Evolutionary conservation across 2,797 vertebrate genomes (phyloP).

Genomic region (Muraenolepis orangiensis): DNA sequence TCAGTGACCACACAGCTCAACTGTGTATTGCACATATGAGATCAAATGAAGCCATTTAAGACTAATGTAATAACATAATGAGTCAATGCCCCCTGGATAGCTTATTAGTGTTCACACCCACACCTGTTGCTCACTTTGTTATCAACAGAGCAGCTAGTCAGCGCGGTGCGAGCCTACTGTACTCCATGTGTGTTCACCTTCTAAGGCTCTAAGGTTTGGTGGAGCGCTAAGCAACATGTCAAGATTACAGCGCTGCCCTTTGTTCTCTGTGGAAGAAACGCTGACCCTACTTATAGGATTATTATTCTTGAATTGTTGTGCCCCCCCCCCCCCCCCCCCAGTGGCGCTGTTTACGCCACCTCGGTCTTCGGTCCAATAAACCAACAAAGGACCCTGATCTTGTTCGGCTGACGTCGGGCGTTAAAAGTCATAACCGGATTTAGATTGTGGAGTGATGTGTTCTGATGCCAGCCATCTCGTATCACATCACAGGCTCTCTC

Average conservation of each 20-base stretch:
- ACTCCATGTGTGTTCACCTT: conserved; percentile 42
- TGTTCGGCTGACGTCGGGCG: not conserved
- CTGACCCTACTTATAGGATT: conserved; percentile 58
- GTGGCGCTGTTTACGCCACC: conserved; percentile 26
- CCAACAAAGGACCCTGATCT: not conserved
- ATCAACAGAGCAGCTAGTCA: not conserved
- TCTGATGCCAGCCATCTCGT: not conserved
- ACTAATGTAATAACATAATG: not conserved
- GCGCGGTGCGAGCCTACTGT: conserved; percentile 52
- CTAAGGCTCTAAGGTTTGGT: conserved; percentile 64
- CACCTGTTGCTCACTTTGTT: not conserved
- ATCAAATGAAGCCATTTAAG: no score
- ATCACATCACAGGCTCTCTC: not conserved
- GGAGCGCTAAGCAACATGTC: conserved; percentile 55
- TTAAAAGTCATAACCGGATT: not conserved
- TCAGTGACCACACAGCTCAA: not conserved
- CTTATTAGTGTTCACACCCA: not conserved
- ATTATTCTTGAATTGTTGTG: conserved; percentile 51
- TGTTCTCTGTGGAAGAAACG: conserved; percentile 52
- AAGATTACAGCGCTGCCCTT: conserved; percentile 62
- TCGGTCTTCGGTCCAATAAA: not conserved
- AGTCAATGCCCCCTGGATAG: not conserved
- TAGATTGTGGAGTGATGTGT: not conserved
- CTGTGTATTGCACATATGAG: no score
- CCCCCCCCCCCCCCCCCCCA: no score